Conservation (phyloP, 2,113 vertebrate species). For the Cinclus mexicanus region DNA sequence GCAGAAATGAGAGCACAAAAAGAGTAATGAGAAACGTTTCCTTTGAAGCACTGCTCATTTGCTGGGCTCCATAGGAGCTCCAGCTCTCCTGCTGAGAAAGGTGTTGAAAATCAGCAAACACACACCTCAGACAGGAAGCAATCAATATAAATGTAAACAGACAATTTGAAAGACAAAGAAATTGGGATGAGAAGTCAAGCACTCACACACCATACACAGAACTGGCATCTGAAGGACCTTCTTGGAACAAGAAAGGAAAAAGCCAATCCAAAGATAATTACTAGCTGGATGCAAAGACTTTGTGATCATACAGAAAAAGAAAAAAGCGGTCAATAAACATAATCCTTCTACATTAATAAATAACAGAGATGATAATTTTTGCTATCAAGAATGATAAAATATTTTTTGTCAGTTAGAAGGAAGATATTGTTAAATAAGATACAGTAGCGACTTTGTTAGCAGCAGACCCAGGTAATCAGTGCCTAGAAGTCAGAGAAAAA, state of each 20-base stretch:
- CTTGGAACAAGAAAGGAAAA: background rate
- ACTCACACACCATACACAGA: background rate
- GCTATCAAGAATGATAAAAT: background rate
- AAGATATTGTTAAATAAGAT: background rate
- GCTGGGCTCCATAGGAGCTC: background rate
- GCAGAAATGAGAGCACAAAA: background rate
- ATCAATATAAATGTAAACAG: background rate
- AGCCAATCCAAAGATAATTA: background rate
- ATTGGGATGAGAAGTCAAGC: background rate
- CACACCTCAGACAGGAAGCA: background rate
- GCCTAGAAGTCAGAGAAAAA: background rate
- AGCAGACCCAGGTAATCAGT: background rate
- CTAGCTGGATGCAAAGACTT: background rate
- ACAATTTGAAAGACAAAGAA: background rate
- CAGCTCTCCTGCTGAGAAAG: background rate
- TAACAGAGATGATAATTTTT: background rate
- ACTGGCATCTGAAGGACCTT: background rate
- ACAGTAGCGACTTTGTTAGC: background rate
- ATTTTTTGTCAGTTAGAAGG: background rate
- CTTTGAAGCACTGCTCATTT: background rate
- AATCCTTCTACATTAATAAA: background rate
- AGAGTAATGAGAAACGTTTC: background rate
- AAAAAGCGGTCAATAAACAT: background rate
- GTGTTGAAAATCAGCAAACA: background rate
- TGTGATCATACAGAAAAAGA: background rate